Base-by-base conservation (phyloP, 2,888 invertebrate species). In the Bellardia pandia region DNA sequence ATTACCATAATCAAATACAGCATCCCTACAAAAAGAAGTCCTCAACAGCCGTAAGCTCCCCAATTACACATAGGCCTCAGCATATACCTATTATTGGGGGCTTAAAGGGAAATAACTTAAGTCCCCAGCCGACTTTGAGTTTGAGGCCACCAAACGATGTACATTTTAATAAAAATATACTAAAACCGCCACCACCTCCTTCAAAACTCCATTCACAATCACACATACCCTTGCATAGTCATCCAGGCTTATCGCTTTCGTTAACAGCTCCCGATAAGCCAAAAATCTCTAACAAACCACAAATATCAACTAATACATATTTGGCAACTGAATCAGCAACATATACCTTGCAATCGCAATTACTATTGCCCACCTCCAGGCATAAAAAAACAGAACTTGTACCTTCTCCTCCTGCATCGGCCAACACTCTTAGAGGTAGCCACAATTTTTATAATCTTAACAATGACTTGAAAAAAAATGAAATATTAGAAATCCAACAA, bases 401-500 rank as follows among this genome's bases (percentile, higher is more conserved):
- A 6, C 23, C 23, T 3, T 33, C 64, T 7, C 0, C n/a, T 62
- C 7, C 14, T n/a, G 11, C 45, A 45, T 11, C 48, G 4, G 30
- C 8, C 3, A 14, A 42, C 1, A 37, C 37, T 5, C 8, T n/a
- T 7, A 58, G 58, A 9, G 14, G 14, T 58, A n/a, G 2, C 8
- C 69, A 74, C 33, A 84, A 86, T 16, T 60, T 84, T n/a, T 69
- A 68, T 9, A 84, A 86, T 23, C 53, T 74, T 6, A 88, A 88
- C 14, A 75, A 81, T 13, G 89, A 90, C 3, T 80, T 90, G 5
- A 88, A 89, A 30, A 91, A 90, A 23, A 92, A 92, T 82, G 91
- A 93, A 89, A 92, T 93, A 33, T 51, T 68, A 14, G 68, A 74
- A 45, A 79, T 79, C 11, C 91, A 91, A 82, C 89, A 86, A 60